Base-by-base conservation (phyloP, 2,113 vertebrate species). In the Limnothrissa miodon region DNA sequence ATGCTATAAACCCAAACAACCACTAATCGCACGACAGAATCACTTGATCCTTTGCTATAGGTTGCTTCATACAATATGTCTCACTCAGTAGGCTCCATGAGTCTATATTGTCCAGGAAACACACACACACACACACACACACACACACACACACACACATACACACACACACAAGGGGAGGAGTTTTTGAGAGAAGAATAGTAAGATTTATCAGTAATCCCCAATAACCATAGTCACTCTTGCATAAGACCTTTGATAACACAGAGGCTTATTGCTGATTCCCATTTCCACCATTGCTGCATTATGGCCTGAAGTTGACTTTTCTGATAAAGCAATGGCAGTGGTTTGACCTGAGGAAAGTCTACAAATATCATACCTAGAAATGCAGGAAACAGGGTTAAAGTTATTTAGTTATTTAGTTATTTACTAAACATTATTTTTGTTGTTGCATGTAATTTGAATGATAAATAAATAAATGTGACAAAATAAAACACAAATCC, bases 241-340 rank as follows among this genome's bases (percentile, higher is more conserved):
- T 74, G 66, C 66, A 36, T 74, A 74, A 74, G 66, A 21, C 33
- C 5, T 33, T 15, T 74, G 66, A 74, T 74, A 74, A 13, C 33
- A 36, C 66, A 74, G 25, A 66, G 66, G 66, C 66, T 74, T 74
- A 74, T 74, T 74, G 29, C 33, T 33, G 66, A 74, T 36, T 74
- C 4, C 36, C 62, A 70, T 33, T 70, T 74, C 33, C 5, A 4
- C 13, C 25, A 70, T 33, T 15, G 29, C 29, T 70, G 29, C 13
- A 39, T 36, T 33, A 36, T 74, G 66, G 66, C 17, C 15, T 15
- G 15, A 25, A 74, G 17, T 17, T 11, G 11, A 1, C 36, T 74
- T 74, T 70, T 33, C 3, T 74, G 66, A 13, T 4, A 33, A 36
- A 36, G 66, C 25, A 11, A 74, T 74, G 66, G 1, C 33, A 36